Evolutionary conservation across 2,797 vertebrate species (phyloP), one percentile per base, ranked within the genome.

Genomic region (Microctenopoma steveboyesi): DNA sequence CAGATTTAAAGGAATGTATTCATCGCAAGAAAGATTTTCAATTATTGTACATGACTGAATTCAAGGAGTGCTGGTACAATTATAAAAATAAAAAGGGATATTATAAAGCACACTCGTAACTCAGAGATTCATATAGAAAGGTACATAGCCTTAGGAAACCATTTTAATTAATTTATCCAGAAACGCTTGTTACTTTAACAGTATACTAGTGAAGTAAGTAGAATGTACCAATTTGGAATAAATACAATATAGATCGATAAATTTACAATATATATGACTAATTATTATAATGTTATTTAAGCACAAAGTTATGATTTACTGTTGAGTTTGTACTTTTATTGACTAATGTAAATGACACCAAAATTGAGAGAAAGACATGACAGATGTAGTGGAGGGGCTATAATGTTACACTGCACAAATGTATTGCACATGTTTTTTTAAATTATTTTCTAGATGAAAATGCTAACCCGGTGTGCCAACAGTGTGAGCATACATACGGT

Each of bases 81-180:
- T 86, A 85, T 88, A 75, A 79, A 86, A 89, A 88, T 85, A 89
- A 84, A 88, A 83, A 33, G 79, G 57, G 72, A 79, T 62, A 87
- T 86, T 86, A 86, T 84, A 85, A 91, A 90, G 87, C 62, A 86
- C 64, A 84, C 72, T 88, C 47, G 68, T 80, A 86, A 82, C 72
- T 85, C 54, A 77, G 51, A 76, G 83, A 86, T 72, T 62, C 62
- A 45, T 79, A 48, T 50, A 40, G 12, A 40, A 45, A 76, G 85
- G 80, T 73, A 72, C 47, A 72, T 59, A 51, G 67, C 72, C 53
- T 74, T 59, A 35, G 69, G 59, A 84, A 64, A 69, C 39, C 37
- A 65, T 75, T 82, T 49, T 42, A 57, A 66, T 81, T 76, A 14
- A 83, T 91, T 86, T 86, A 79, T 87, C 62, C 69, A 79, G 69